phyloP scores from a whole-genome alignment of 2,113 vertebrate species.

The Dasyprocta punctata region DNA sequence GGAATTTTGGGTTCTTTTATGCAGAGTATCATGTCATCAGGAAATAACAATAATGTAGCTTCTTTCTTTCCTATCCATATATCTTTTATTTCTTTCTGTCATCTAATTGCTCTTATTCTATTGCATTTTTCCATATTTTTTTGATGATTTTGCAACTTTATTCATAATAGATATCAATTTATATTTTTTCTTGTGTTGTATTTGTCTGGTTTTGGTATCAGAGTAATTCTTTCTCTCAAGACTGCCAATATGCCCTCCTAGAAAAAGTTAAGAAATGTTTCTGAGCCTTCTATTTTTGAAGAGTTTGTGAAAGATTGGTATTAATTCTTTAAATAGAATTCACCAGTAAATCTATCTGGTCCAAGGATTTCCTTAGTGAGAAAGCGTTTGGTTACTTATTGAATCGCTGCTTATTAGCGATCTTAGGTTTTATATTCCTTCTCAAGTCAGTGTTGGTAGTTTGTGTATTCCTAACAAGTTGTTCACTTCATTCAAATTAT shows the following conservation, averaged over 20 bases:
- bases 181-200: not conserved
- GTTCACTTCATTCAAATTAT: not conserved
- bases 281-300: not conserved
- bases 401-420: not conserved
- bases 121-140: not conserved
- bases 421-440: not conserved
- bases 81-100: not conserved
- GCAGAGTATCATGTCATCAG: not conserved
- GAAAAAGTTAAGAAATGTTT: not conserved
- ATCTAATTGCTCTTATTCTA: not conserved
- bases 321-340: not conserved
- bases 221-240: too few species aligned
- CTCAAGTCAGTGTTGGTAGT: not conserved
- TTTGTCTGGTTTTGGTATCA: not conserved
- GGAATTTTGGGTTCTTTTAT: not conserved
- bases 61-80: not conserved
- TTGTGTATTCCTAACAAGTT: not conserved
- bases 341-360: not conserved
- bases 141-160: not conserved
- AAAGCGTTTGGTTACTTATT: not conserved
- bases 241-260: too few species aligned
- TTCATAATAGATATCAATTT: not conserved
- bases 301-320: not conserved
- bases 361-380: not conserved
- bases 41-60: not conserved